phyloP scores from a whole-genome alignment of 2,797 vertebrate species.

The Tenualosa ilisha region DNA sequence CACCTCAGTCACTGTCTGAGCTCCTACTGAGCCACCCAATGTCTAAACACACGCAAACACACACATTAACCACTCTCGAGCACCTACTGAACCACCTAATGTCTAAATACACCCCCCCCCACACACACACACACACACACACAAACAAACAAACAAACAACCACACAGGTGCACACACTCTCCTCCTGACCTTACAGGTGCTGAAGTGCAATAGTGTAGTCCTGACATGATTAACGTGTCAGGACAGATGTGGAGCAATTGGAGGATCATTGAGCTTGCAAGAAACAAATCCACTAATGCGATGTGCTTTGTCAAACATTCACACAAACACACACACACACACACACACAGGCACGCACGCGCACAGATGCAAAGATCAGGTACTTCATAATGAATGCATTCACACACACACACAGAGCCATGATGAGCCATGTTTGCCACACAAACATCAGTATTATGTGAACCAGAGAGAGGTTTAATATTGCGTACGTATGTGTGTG shows the following conservation, averaged over 20 bases:
- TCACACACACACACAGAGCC: too few species aligned
- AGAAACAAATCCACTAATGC: neutral
- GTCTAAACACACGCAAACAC: neutral
- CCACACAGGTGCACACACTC: neutral
- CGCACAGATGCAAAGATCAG: too few species aligned
- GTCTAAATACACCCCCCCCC: neutral
- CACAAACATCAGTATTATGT: neutral
- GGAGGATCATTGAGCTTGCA: neutral
- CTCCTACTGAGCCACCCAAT: constrained; percentile 36
- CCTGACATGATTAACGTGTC: neutral
- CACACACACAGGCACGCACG: too few species aligned
- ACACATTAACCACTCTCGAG: neutral
- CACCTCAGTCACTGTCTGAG: constrained; percentile 20
- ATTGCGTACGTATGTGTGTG: neutral
- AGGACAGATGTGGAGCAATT: neutral
- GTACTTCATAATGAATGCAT: too few species aligned
- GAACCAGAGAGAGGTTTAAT: neutral
- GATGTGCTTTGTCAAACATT: too few species aligned
- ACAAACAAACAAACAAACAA: neutral
- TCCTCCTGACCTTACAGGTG: neutral
- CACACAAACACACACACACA: too few species aligned
- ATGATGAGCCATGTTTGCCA: neutral
- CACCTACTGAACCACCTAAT: too few species aligned
- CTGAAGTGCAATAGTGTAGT: too few species aligned
- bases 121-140: neutral